phyloP scores from a whole-genome alignment of 2,888 invertebrate genomes.

The Trimorus sp. region DNA sequence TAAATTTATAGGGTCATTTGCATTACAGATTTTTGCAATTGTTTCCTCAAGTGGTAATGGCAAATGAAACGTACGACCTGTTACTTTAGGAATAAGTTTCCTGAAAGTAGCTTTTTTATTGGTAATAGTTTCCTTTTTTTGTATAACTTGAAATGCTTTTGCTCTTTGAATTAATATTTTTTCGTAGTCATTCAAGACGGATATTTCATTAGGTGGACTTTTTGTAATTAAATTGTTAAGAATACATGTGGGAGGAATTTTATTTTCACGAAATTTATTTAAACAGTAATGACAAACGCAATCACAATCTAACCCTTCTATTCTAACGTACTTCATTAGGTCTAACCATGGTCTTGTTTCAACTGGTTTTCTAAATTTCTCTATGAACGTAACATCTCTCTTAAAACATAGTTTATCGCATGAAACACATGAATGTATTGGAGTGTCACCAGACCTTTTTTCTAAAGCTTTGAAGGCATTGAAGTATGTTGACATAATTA shows the following conservation, averaged over 20 bases:
- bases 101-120: constrained; percentile 68
- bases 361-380: constrained; percentile 47
- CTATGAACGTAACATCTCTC: neutral
- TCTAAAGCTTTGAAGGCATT: too few species aligned
- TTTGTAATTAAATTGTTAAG: constrained; percentile 68
- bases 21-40: constrained; percentile 68
- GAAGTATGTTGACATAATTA: neutral
- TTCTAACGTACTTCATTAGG: constrained; percentile 15
- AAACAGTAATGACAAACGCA: constrained; percentile 56
- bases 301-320: neutral
- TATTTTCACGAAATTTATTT: constrained; percentile 61
- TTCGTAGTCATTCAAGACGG: constrained; percentile 65
- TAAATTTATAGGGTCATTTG: constrained; percentile 69
- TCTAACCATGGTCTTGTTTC: constrained; percentile 37
- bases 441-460: neutral
- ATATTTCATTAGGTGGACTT: constrained; percentile 63
- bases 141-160: constrained; percentile 73
- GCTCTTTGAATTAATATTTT: constrained; percentile 65
- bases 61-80: constrained; percentile 51
- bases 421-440: constrained; percentile 59
- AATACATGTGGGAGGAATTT: constrained; percentile 70
- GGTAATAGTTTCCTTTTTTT: constrained; percentile 72
- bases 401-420: constrained; percentile 37
- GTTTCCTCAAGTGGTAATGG: constrained; percentile 13
- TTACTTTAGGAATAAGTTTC: constrained; percentile 66